These are phyloP conservation scores for Microcebus ravelobensis DNA, from an alignment of 2,113 vertebrate species.

Conservation along the genomic window DNA sequence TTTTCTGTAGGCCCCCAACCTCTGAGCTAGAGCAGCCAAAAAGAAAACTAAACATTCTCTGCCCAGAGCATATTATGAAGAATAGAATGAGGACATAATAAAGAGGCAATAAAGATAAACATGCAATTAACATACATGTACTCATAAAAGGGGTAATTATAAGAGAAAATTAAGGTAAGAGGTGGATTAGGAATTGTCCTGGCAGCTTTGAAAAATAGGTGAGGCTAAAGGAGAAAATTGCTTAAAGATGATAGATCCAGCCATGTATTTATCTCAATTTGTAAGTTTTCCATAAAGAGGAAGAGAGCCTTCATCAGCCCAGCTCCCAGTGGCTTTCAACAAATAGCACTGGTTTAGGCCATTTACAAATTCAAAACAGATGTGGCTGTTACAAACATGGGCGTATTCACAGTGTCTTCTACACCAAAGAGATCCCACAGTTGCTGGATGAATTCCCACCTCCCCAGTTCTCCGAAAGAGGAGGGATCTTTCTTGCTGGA, in stretches of 20 bases:
- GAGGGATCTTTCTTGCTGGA: background rate
- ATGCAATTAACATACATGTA: background rate
- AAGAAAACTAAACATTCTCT: background rate
- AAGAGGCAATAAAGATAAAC: constrained; percentile 2
- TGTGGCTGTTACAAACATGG: background rate
- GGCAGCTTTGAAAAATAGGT: background rate
- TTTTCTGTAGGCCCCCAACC: background rate
- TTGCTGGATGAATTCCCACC: background rate
- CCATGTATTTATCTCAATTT: background rate
- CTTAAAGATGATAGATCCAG: background rate
- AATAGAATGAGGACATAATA: background rate
- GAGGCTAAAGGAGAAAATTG: background rate
- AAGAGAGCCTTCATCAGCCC: background rate
- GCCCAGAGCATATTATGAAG: background rate
- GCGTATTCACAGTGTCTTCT: background rate
- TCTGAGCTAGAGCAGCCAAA: background rate
- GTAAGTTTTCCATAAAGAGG: background rate
- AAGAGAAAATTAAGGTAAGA: background rate
- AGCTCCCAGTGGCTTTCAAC: background rate
- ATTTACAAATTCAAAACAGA: background rate
- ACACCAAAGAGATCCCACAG: background rate
- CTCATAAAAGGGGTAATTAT: background rate
- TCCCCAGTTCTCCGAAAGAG: background rate
- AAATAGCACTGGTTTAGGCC: background rate
- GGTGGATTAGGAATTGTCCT: background rate